Evolutionary conservation across 2,113 vertebrate species (phyloP), one percentile per base, ranked within the genome.

Genomic region (Corythornis madagascariensis): DNA sequence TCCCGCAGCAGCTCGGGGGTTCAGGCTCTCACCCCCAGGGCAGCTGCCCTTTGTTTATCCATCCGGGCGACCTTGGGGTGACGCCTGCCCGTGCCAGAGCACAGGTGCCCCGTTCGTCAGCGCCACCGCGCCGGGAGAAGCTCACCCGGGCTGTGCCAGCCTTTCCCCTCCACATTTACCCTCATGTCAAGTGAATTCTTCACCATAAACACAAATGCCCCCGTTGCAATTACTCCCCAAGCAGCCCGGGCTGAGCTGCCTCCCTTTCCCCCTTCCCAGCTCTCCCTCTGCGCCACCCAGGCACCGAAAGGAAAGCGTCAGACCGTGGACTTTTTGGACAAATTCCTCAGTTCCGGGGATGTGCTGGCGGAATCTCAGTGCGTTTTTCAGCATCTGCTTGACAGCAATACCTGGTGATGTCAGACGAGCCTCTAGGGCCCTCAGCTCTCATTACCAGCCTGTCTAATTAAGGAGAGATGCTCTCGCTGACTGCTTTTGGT

Each of bases 341-440:
- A 80, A 80, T 60, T 74, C 53, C 57, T 81, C 66, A 61, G 67
- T 85, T 94, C 48, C 2, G 1, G 48, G 64, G 75, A 80, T 57
- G 67, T 63, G 93, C 82, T 67, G 25, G 24, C 60, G 88, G 85
- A 91, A 57, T 85, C 60, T 71, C 69, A 31, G 60, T 1, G 12
- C 29, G 19, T 89, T 94, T 94, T 91, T 95, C 89, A 92, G 57
- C 33, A 71, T 74, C 92, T 92, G 85, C 61, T 89, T 91, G 95
- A 94, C 95, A 96, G 87, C 82, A 91, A 67, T 94, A 92, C 87
- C 95, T 94, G 92, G 72, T 94, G 94, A 95, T 89, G 92, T 95
- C 94, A 96, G 95, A 79, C 6, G 4, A 94, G 82, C 89, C 95
- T 89, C 90, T 89, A 72, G 95, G 94, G 95, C 81, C 78, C 89